Evolutionary conservation across 2,113 vertebrate genomes (phyloP), one percentile per base, ranked within the genome.

Genomic region (Apteryx mantelli): DNA sequence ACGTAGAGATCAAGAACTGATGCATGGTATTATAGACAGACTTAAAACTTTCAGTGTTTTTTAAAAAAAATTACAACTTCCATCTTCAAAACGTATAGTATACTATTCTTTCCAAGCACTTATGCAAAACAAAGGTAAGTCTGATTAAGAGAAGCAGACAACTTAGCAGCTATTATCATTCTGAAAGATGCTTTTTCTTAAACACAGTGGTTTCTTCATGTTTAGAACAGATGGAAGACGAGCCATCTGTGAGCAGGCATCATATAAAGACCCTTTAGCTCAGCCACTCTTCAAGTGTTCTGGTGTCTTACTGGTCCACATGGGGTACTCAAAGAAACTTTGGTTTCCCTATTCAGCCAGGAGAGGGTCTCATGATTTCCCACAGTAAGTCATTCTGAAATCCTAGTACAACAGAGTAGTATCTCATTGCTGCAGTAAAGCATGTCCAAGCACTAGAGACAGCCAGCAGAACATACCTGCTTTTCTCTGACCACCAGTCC

Each of bases 391-490:
- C 46, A 46, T 42, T 86, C n/a, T 70, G 22, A 88, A 81, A 55
- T 82, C 19, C 65, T 56, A 79, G 14, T 25, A 79, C 56, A 89
- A 18, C 60, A 18, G 78, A 63, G 9, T 53, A 52, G 79, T 13
- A 76, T 7, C 9, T 66, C 60, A 40, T 25, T 78, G 36, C 46
- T 77, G 11, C 48, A 81, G 44, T 5, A 83, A 22, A 53, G 12
- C 58, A 82, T n/a, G 32, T 40, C 82, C n/a, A 32, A 80, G 53
- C 13, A 71, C 6, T 4, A 50, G 5, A 64, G 20, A 69, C 30
- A 68, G 24, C 7, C 21, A 71, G 50, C 24, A 66, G 17, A 84
- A 60, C 3, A 50, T 0, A 0, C 1, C 5, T 52, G 25, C 50
- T 75, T 44, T 68, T 30, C 9, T 50, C 8, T 55, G 17, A 34